A percentile compares a stretch with the other conserved stretches of the same genome.
These are phyloP conservation scores for Phaethornis superciliosus DNA, from an alignment of 2,113 vertebrate species.

Conservation along the genomic window DNA sequence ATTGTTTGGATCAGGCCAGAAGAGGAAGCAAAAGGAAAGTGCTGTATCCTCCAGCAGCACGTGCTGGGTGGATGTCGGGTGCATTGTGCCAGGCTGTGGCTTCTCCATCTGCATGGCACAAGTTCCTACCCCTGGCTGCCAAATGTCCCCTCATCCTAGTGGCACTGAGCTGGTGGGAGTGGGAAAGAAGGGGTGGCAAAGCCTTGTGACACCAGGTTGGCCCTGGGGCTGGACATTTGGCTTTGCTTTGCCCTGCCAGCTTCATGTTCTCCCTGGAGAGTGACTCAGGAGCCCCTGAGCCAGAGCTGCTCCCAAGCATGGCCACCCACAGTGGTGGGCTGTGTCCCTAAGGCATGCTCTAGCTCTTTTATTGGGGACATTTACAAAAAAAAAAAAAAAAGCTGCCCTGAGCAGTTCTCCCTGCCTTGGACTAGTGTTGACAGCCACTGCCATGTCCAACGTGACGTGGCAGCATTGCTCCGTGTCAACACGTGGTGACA, in stretches of 20 bases:
- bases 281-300: neutral
- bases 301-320: neutral
- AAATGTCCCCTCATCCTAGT: too few relatives aligned
- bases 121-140: neutral
- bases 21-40: neutral
- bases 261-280: accelerated
- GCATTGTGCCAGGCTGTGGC: accelerated
- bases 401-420: slow-evolving; percentile 29
- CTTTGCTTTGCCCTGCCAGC: neutral
- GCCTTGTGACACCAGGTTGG: neutral
- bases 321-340: neutral
- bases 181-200: neutral
- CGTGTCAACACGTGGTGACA: slow-evolving; percentile 40
- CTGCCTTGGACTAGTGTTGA: slow-evolving; percentile 6
- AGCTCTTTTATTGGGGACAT: neutral
- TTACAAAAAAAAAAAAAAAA: neutral
- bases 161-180: neutral
- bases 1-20: neutral
- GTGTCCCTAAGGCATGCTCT: neutral
- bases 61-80: neutral
- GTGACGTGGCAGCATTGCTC: slow-evolving; percentile 43
- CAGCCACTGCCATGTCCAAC: neutral
- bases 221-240: neutral
- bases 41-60: neutral
- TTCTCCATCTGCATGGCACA: neutral